These are phyloP conservation scores for Geotrypetes seraphini DNA, from an alignment of 2,797 vertebrate genomes.

Conservation along the genomic window DNA sequence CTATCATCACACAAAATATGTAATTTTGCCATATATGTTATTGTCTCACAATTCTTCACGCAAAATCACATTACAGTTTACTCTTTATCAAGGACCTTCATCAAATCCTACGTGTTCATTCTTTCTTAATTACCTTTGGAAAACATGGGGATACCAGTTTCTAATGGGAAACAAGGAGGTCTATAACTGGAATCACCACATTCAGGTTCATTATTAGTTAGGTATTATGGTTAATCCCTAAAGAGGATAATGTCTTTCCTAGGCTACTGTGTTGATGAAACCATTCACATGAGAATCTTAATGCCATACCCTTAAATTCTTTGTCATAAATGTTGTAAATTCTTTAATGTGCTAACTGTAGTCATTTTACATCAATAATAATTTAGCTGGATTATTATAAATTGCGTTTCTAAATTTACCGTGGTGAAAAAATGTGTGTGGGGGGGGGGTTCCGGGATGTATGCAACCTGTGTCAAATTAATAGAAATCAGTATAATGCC, in stretches of 20 bases:
- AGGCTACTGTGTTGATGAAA: conserved; percentile 25
- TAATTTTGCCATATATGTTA: neutral
- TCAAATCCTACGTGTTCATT: conserved; percentile 18
- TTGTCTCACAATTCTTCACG: conserved; percentile 10
- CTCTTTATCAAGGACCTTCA: conserved; percentile 19
- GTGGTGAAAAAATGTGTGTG: conserved; percentile 13
- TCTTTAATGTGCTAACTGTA: conserved; percentile 19
- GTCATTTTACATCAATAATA: conserved; percentile 12
- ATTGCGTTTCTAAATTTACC: conserved; percentile 3
- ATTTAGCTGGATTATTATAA: conserved; percentile 21
- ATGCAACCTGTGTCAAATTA: too few species aligned
- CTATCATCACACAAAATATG: conserved; percentile 5
- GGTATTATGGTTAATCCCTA: conserved; percentile 14
- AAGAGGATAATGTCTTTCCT: conserved; percentile 2
- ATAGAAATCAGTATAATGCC: too few species aligned
- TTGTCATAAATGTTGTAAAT: conserved; percentile 26
- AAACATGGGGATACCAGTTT: neutral
- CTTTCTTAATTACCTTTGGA: conserved; percentile 3
- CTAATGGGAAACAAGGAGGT: conserved; percentile 6
- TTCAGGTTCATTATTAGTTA: conserved; percentile 12
- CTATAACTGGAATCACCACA: conserved; percentile 15
- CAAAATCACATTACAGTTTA: conserved; percentile 28
- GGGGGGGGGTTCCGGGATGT: too few species aligned
- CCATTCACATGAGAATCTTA: conserved; percentile 18
- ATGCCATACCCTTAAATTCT: conserved; percentile 25